phyloP scores from a whole-genome alignment of 1,140 invertebrate genomes.

The Calosoma granatense region DNA sequence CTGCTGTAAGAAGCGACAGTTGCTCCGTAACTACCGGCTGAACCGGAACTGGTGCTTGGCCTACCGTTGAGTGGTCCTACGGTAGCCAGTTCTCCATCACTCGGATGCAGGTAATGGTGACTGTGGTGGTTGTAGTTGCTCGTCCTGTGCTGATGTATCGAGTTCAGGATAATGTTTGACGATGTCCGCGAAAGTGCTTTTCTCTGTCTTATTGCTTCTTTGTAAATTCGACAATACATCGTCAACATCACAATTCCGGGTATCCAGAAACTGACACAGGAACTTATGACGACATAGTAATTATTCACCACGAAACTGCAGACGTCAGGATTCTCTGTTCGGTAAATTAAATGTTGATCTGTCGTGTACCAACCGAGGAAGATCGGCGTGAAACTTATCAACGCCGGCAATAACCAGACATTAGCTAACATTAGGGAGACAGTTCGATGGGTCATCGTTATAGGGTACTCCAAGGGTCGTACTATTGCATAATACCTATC shows the following conservation, averaged over 20 bases:
- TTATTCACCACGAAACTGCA: conserved; percentile 84
- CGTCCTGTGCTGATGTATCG: conserved; percentile 66
- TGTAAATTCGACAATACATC: conserved; percentile 83
- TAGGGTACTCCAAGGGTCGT: conserved; percentile 76
- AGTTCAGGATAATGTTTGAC: conserved; percentile 71
- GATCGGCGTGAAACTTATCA: conserved; percentile 93
- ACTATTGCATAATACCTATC: conserved; percentile 89
- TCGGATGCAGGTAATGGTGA: conserved; percentile 55
- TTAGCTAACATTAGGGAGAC: conserved; percentile 74
- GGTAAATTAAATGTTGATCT: conserved; percentile 57
- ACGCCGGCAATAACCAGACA: conserved; percentile 82
- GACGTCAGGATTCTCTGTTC: conserved; percentile 58
- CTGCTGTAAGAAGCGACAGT: conserved; percentile 28
- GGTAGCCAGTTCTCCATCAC: conserved; percentile 41
- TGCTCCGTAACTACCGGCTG: conserved; percentile 30
- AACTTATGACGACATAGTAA: conserved; percentile 82
- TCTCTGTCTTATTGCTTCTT: conserved; percentile 80
- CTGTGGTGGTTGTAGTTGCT: conserved; percentile 54
- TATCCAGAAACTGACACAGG: conserved; percentile 90
- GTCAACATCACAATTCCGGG: conserved; percentile 90
- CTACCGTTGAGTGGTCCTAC: conserved; percentile 32
- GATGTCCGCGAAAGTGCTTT: conserved; percentile 72
- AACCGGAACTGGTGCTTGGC: conserved; percentile 33
- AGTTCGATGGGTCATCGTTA: conserved; percentile 72
- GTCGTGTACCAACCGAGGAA: conserved; percentile 90